These are phyloP conservation scores for Caenorhabditis sp. DNA, from an alignment of 2,888 invertebrate genomes.

Conservation along the genomic window DNA sequence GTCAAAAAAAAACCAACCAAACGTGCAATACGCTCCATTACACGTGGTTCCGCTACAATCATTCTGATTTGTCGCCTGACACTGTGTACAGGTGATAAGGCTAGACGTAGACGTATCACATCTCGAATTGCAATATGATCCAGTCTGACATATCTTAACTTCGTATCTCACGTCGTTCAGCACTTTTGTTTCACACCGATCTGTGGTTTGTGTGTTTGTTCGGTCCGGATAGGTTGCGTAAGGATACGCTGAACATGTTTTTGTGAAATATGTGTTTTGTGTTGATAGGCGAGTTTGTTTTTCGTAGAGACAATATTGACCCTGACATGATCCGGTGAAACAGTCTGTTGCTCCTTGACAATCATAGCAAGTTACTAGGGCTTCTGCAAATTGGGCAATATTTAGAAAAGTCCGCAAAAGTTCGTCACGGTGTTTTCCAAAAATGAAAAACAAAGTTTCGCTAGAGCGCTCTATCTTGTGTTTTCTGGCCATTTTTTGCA, in stretches of 20 bases:
- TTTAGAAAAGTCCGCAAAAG: no score
- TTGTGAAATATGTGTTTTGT: constrained; percentile 19
- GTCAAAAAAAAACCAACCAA: constrained; percentile 12
- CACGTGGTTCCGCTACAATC: constrained; percentile 46
- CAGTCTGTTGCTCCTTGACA: constrained; percentile 36
- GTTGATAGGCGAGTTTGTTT: constrained; percentile 22
- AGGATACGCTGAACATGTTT: constrained; percentile 31
- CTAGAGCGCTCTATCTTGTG: no score
- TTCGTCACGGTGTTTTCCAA: no score
- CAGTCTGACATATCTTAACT: constrained; percentile 44
- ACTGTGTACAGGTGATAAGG: constrained; percentile 38
- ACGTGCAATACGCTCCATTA: constrained; percentile 37
- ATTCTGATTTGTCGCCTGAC: constrained; percentile 22
- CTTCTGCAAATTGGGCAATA: constrained; percentile 34
- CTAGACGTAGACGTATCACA: background rate
- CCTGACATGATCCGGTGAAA: constrained; percentile 38
- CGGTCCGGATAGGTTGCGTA: constrained; percentile 45
- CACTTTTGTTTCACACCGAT: constrained; percentile 37
- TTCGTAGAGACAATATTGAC: constrained; percentile 42
- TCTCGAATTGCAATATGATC: constrained; percentile 29
- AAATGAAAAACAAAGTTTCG: no score
- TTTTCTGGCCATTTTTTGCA: background rate
- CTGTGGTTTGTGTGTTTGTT: constrained; percentile 12
- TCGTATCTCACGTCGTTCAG: constrained; percentile 42
- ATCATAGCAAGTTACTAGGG: constrained; percentile 39